Conservation (phyloP, 37 sponge, comb jelly and placozoan genomes). For the Crambe crambe region DNA sequence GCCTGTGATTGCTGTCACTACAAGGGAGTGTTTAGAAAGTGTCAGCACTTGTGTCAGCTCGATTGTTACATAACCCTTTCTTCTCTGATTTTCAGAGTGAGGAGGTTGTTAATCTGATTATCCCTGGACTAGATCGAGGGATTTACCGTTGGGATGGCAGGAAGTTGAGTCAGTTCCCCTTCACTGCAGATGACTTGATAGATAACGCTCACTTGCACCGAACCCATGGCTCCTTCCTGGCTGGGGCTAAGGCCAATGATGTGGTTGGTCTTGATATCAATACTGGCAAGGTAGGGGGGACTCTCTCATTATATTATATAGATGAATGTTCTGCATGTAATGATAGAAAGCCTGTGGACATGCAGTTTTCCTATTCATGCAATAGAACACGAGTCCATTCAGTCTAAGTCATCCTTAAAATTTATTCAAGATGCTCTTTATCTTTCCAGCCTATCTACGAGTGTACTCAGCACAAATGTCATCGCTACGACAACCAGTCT, state of each 20-base stretch:
- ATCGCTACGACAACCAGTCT: conserved; percentile 37
- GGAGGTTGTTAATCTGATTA: conserved; percentile 22
- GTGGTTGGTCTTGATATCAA: conserved; percentile 25
- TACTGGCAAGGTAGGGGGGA: conserved; percentile 46
- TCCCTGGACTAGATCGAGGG: conserved; percentile 59
- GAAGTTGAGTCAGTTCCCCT: conserved; percentile 28
- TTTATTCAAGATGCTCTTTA: too few species aligned
- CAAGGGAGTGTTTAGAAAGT: too few species aligned
- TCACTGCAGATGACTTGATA: conserved; percentile 62
- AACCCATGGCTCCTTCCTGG: conserved; percentile 20
- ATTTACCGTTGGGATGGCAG: conserved; percentile 60
- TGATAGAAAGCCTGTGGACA: background rate
- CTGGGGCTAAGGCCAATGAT: conserved; percentile 41
- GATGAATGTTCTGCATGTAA: background rate
- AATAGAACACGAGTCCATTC: too few species aligned
- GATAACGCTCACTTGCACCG: conserved; percentile 5
- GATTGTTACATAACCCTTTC: too few species aligned
- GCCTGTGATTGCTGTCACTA: too few species aligned
- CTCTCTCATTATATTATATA: background rate
- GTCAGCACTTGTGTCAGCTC: too few species aligned
- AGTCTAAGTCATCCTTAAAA: too few species aligned
- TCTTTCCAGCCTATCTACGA: conserved; percentile 50
- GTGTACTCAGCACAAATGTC: conserved; percentile 35
- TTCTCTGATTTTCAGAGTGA: too few species aligned
- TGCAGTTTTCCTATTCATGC: background rate